phyloP scores from a whole-genome alignment of 2,888 invertebrate species.

The Halictus quadricinctus region DNA sequence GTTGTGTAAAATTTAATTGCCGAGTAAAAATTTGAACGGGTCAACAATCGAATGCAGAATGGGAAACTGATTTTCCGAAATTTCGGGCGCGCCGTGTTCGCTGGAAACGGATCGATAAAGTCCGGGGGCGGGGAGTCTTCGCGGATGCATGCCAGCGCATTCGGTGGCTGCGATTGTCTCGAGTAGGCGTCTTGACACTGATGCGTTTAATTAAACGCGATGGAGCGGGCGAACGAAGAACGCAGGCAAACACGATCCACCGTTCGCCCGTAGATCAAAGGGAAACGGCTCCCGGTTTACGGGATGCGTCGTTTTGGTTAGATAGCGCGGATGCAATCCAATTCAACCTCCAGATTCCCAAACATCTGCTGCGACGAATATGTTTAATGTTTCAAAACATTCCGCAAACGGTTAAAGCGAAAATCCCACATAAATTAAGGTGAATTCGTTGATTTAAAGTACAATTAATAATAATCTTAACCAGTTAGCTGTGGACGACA shows the following conservation, averaged over 20 bases:
- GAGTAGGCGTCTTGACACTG: conserved; percentile 52
- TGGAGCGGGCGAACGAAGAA: conserved; percentile 30
- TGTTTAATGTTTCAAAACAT: background rate
- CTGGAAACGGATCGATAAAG: conserved; percentile 1
- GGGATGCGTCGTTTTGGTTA: background rate
- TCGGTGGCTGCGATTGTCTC: conserved; percentile 51
- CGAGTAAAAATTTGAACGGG: background rate
- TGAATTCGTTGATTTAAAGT: too few relatives aligned
- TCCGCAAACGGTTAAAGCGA: too few relatives aligned
- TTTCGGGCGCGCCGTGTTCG: background rate
- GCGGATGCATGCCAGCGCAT: conserved; percentile 35
- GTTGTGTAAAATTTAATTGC: too few relatives aligned
- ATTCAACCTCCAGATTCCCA: background rate
- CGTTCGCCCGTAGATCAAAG: background rate
- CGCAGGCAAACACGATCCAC: background rate
- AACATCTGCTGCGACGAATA: background rate
- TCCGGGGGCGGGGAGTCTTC: background rate
- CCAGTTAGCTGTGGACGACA: too few relatives aligned
- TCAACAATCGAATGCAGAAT: too few relatives aligned
- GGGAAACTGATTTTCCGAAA: background rate
- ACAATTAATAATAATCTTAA: too few relatives aligned
- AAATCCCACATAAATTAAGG: too few relatives aligned
- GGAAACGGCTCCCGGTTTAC: background rate
- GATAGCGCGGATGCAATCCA: background rate
- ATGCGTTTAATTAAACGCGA: conserved; percentile 61